Percentiles rank a stretch among this genome's conserved stretches.
Evolutionary conservation across 2,113 vertebrate species (phyloP).

Genomic region (Capricornis sumatraensis): DNA sequence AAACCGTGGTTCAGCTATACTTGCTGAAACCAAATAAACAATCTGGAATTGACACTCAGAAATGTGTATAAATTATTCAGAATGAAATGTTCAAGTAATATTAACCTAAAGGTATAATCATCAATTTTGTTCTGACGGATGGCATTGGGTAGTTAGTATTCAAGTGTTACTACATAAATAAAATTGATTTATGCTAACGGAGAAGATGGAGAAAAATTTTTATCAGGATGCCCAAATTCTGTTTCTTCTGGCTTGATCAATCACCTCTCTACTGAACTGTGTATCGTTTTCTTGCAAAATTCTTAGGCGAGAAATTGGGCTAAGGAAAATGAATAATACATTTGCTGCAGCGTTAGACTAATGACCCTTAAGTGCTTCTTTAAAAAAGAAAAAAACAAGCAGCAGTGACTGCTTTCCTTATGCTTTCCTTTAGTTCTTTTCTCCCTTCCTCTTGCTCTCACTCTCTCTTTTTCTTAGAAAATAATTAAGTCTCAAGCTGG

Average conservation of each 20-base stretch:
- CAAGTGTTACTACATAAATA: conserved; percentile 78
- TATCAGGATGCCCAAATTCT: conserved; percentile 75
- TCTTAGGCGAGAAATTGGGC: conserved; percentile 72
- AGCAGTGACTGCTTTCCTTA: conserved; percentile 55
- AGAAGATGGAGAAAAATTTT: conserved; percentile 71
- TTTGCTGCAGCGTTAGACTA: conserved; percentile 76
- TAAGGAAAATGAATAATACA: conserved; percentile 81
- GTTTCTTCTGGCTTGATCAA: conserved; percentile 77
- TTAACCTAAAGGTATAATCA: conserved; percentile 69
- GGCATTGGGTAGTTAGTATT: conserved; percentile 76
- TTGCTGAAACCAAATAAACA: conserved; percentile 59
- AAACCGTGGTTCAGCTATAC: background rate
- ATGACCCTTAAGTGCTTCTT: conserved; percentile 78
- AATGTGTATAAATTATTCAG: conserved; percentile 78
- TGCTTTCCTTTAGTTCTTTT: background rate
- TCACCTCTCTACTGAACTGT: conserved; percentile 75
- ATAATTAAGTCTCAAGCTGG: conserved; percentile 49
- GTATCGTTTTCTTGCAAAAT: conserved; percentile 68
- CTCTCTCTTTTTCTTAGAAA: conserved; percentile 11
- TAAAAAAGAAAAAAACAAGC: conserved; percentile 70
- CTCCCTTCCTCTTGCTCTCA: background rate
- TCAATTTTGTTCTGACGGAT: conserved; percentile 67
- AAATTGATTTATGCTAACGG: conserved; percentile 79
- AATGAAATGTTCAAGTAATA: conserved; percentile 75
- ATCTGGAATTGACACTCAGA: background rate